These are phyloP conservation scores for Baryphthengus martii DNA, from an alignment of 2,113 vertebrate species.

Conservation along the genomic window DNA sequence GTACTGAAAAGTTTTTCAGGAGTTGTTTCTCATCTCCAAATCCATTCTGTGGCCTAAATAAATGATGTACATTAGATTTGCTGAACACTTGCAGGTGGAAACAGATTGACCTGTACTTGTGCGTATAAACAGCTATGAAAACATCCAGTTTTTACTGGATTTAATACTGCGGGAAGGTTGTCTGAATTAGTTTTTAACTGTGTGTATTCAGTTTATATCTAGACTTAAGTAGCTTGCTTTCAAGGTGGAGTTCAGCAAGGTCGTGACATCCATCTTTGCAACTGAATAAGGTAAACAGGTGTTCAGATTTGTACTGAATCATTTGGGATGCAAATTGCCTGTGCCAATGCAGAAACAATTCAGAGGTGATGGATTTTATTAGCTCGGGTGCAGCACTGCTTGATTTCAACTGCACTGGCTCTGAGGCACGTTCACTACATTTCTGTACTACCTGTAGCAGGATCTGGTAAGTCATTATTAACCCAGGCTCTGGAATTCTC, in stretches of 20 bases:
- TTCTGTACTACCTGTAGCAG: not conserved
- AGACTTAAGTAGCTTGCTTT: not conserved
- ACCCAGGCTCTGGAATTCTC: not conserved
- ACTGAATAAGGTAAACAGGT: not conserved
- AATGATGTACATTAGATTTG: too few species aligned
- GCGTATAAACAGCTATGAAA: not conserved
- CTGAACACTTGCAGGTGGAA: not conserved
- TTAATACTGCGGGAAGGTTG: not conserved
- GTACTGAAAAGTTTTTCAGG: not conserved
- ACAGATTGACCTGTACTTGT: not conserved
- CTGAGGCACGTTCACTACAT: fast-evolving
- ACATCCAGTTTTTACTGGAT: not conserved
- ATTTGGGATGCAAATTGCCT: not conserved
- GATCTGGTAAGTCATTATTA: not conserved
- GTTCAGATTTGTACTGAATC: not conserved
- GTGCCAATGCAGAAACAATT: not conserved
- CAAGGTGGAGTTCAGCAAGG: not conserved
- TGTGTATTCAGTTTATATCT: not conserved
- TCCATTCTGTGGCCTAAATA: not conserved
- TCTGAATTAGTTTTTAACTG: not conserved
- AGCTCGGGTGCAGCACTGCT: not conserved
- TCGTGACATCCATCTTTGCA: not conserved
- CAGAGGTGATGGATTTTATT: not conserved
- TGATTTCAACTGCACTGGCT: not conserved
- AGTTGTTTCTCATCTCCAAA: not conserved